A percentile compares a stretch with the other conserved stretches of the same genome.
Conservation (phyloP, 2,888 invertebrate genomes). For the Tryphoninae sp. region DNA sequence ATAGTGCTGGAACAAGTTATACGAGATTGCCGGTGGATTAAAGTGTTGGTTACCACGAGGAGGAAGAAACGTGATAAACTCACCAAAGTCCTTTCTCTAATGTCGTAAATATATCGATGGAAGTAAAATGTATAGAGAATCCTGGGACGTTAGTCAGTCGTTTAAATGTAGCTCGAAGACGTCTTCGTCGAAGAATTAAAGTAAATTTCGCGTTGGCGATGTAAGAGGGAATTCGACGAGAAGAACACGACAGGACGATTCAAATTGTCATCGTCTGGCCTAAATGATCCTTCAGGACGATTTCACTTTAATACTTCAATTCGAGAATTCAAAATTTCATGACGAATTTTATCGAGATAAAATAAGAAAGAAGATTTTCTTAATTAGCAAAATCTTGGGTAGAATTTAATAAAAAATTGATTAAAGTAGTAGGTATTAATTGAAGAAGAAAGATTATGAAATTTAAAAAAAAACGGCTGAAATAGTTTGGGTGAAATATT, state of each 20-base stretch:
- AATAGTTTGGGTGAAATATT: background rate
- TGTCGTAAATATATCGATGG: constrained; percentile 56
- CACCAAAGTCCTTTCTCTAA: constrained; percentile 57
- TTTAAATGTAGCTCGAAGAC: constrained; percentile 71
- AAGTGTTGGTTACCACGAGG: constrained; percentile 28
- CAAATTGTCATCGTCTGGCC: constrained; percentile 20
- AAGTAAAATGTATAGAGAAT: constrained; percentile 52
- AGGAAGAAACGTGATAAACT: constrained; percentile 23
- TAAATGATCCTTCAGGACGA: background rate
- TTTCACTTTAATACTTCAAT: constrained; percentile 37
- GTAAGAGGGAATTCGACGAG: constrained; percentile 16
- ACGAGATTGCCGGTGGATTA: constrained; percentile 44
- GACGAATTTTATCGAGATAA: background rate
- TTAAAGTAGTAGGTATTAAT: no score
- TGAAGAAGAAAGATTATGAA: background rate
- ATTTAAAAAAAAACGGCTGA: background rate
- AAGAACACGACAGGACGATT: constrained; percentile 27
- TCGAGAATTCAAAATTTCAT: constrained; percentile 27
- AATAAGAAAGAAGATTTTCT: no score
- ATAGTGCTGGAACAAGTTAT: constrained; percentile 38
- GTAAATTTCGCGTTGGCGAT: constrained; percentile 24
- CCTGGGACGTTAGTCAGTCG: constrained; percentile 74
- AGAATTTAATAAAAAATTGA: no score
- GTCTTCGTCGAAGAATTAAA: constrained; percentile 53
- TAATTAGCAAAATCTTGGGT: no score